Base-by-base conservation (phyloP, 2,888 invertebrate species). In the Caenorhabditis parvicauda region DNA sequence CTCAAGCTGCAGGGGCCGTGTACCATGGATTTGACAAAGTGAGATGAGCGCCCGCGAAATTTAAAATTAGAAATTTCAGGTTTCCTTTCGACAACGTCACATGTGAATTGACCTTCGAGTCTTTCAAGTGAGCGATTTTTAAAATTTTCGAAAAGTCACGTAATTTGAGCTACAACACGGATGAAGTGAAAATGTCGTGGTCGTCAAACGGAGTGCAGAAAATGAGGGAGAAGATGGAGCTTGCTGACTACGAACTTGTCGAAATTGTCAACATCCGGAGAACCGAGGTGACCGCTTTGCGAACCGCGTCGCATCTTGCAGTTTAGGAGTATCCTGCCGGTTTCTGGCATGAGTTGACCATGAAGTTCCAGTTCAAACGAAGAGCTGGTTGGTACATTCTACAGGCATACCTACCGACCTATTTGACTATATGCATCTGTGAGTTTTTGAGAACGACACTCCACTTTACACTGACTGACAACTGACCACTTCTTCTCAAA, bases 61-160 rank as follows among this genome's bases (percentile, higher is more conserved):
- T n/a, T n/a, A n/a, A n/a, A n/a, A n/a, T 48, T 54, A 21, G 27
- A 19, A 32, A 21, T 52, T 53, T n/a, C 42, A 60, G 68, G 42
- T 81, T 81, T 41, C 81, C 81, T 6, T 81, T 81, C 59, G 81
- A 81, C 65, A 79, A 74, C 43, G 80, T 81, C 54, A 77, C 76
- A 7, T 81, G 81, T 56, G 62, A 65, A n/a, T 64, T 81, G 14
- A 81, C 81, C 7, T 81, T 81, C 51, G 79, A 81, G 48, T 69
- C 70, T 29, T 81, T 81, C 70, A 81, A 78, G 75, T 77, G 27
- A 62, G 73, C 49, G 25, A 27, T 12, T 38, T 6, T 22, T 25
- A 3, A 2, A 22, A 14, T 38, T n/a, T 22, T 49, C 39, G 24
- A n/a, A 49, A 28, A 27, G 29, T n/a, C 24, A 5, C 14, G 6